Percentiles rank a stretch among this genome's conserved stretches.
phyloP scores from a whole-genome alignment of 1,140 invertebrate species.

The Ceratosolen fusciceps region DNA sequence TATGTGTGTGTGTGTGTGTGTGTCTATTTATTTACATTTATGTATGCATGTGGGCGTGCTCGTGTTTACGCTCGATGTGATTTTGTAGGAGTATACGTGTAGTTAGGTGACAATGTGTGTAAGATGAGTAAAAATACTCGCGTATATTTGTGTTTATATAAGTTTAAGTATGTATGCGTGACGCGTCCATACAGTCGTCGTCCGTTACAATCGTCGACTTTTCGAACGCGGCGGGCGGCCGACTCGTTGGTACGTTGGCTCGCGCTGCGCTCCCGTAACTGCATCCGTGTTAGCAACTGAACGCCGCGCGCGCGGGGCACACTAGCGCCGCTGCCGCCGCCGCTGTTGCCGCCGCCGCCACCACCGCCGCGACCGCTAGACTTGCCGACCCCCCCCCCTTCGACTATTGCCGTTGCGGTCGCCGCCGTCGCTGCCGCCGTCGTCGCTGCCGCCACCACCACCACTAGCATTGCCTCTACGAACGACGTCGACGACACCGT shows the following conservation, averaged over 20 bases:
- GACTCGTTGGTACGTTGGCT: conserved; percentile 67
- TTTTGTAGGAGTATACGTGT: not conserved
- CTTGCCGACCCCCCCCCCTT: conserved; percentile 18
- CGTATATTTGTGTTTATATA: not conserved
- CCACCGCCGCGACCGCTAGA: conserved; percentile 51
- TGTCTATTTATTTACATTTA: not conserved
- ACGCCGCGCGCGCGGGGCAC: conserved; percentile 37
- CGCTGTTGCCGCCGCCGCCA: conserved; percentile 51
- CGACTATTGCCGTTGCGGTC: conserved; percentile 2
- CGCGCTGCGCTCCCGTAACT: conserved; percentile 73
- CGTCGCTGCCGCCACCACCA: conserved; percentile 31
- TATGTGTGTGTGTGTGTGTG: not conserved
- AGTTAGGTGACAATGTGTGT: not conserved
- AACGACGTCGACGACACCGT: too few species aligned
- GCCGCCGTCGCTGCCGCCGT: conserved; percentile 47
- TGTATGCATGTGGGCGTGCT: not conserved
- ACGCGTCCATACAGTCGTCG: too few species aligned
- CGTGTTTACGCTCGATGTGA: too few species aligned
- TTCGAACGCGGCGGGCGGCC: conserved; percentile 24
- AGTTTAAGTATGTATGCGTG: not conserved
- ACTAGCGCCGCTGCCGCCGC: conserved; percentile 62
- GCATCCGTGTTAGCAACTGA: conserved; percentile 66
- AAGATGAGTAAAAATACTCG: not conserved
- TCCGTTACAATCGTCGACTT: conserved; percentile 23
- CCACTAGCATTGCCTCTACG: not conserved